Evolutionary conservation across 2,113 vertebrate species (phyloP), one percentile per base, ranked within the genome.

Genomic region (Mesitornis unicolor): DNA sequence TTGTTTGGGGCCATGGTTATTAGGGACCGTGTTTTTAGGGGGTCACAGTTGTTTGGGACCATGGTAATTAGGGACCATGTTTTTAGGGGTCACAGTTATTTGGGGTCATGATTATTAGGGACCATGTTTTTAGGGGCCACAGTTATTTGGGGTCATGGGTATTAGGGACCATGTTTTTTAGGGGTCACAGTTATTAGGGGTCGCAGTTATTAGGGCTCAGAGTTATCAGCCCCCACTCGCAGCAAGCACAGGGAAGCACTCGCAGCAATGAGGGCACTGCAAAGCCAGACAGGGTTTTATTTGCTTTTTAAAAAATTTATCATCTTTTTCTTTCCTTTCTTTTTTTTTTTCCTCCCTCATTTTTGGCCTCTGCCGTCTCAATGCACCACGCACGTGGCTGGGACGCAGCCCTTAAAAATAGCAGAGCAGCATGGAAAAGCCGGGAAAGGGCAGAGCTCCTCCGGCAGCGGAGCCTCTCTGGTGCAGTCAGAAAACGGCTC

Each of bases 401-500:
- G 31, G 35, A 18, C 14, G 5, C 10, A 10, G 26, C 10, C 47
- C 26, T 35, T 11, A 24, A 56, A 42, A 54, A 10, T 2, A 43
- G 19, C 20, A 25, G 51, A 54, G 63, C 45, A 12, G 73, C 6
- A 16, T 33, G 3, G 68, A 43, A 36, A 25, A 20, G 36, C 31
- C 2, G 53, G 48, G 21, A 38, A 42, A n/a, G 35, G 31, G 43
- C 42, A 31, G 57, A 50, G 59, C 42, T 43, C 57, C 31, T 31
- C 31, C 13, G 3, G 42, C 86, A 31, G 13, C 10, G 0, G 25
- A 79, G 6, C 48, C 35, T 56, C 75, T 35, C 40, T 13, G 0
- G 10, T 2, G 2, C 5, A 8, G 38, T 63, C 0, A 1, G 47
- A 17, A 13, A 24, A 70, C 3, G 2, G 20, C n/a, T 48, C 1